Base-by-base conservation (phyloP, 2,797 vertebrate species). In the Centropyge bicolor region DNA sequence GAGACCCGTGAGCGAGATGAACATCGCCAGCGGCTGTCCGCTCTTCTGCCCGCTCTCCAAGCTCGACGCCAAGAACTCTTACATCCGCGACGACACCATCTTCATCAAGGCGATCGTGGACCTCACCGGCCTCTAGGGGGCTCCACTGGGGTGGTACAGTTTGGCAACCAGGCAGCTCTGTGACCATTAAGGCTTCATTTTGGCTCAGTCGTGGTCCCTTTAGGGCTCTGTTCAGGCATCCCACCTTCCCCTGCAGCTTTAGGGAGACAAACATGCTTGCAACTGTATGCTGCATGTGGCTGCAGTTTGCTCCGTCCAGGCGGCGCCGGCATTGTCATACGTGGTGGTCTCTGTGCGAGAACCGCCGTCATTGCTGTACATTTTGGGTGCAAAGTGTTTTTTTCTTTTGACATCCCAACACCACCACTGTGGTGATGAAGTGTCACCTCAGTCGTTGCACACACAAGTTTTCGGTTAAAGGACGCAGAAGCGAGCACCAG, bases 71-170 rank as follows among this genome's bases (percentile, higher is more conserved):
- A 98, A 98, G 94, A 97, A 97, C 88, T 96, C 97, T 27, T 99
- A 99, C 61, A 96, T 99, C 76, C 96, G 97, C 0, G 98, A 99
- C 1, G 98, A 99, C 27, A 96, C 97, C 90, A 97, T 99, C 94
- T 99, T 99, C 94, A 97, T 99, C 94, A 99, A 99, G 94, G 98
- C 97, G 78, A 99, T 99, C 1, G 98, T 99, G 90, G 98, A 99
- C 90, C 96, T 99, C 92, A 97, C 97, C 0, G 98, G 98, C 85
- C 97, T 99, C 81, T 99, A 95, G 91, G 40, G 1, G 74, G 70
- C 55, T 19, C 46, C 45, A 2, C 40, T 31, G 2, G n/a, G 51
- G 80, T 14, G 71, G 55, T 38, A 38, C 61, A 17, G 56, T 85
- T 87, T 74, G 73, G 60, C 63, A 45, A 85, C 75, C 76, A 48